These are phyloP conservation scores for Egretta garzetta DNA, from an alignment of 2,113 vertebrate species.

Conservation along the genomic window DNA sequence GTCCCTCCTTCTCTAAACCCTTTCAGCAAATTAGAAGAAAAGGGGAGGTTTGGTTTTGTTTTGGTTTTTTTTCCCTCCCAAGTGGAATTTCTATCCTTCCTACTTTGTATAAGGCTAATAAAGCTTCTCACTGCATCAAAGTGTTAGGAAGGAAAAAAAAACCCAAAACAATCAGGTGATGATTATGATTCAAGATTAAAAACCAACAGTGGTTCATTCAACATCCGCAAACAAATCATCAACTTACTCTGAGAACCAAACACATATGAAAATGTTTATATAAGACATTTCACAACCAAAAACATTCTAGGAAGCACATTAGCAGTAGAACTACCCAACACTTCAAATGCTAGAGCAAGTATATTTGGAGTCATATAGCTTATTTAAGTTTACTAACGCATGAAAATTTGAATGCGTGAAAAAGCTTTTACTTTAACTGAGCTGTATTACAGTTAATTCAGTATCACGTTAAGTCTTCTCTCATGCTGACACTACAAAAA, in stretches of 20 bases:
- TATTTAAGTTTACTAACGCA: neutral
- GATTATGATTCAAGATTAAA: neutral
- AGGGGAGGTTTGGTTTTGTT: neutral
- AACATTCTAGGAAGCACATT: neutral
- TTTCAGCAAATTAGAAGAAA: neutral
- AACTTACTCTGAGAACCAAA: neutral
- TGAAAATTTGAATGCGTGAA: fast-evolving
- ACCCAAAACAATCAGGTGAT: neutral
- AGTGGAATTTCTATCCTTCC: neutral
- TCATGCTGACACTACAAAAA: neutral
- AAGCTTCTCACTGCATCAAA: neutral
- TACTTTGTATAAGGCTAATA: neutral
- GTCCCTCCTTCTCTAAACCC: neutral
- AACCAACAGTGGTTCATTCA: neutral
- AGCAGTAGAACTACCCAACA: neutral
- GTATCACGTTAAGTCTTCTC: neutral
- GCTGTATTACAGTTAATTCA: neutral
- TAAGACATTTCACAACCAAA: neutral
- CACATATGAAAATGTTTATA: neutral
- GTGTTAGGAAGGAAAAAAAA: neutral
- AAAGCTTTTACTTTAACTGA: neutral
- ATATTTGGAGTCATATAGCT: neutral
- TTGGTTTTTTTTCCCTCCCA: neutral
- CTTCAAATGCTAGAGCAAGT: neutral
- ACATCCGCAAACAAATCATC: neutral